Evolutionary conservation across 2,888 invertebrate genomes (phyloP), one percentile per base, ranked within the genome.

Genomic region (Ophion ellenae): DNA sequence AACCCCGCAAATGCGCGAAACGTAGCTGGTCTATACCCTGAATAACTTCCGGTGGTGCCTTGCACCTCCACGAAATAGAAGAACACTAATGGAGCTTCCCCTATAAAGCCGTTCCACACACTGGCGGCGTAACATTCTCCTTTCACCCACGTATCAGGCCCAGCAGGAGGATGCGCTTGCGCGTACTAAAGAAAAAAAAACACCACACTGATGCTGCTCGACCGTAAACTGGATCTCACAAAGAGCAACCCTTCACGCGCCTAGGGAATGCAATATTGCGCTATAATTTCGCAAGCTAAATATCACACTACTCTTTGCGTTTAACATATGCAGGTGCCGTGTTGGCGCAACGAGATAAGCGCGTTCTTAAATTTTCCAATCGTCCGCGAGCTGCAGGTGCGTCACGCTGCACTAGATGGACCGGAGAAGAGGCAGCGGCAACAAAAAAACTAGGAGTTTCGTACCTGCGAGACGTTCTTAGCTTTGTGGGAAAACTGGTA

Each of bases 81-180:
- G 5, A 36, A 40, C 40, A 40, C 7, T 40, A 32, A 75, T 2
- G n/a, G n/a, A n/a, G 32, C 10, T 47, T 32, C 14, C 7, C 28
- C 75, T 75, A 47, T 75, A 75, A 45, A 47, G 47, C 47, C 14
- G 47, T 79, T 79, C 66, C 45, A 45, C 66, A 74, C 66, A 11
- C 73, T 53, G 28, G 73, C 63, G 40, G 20, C 45, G 47, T 28
- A 36, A 63, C 17, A 63, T 20, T 71, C 64, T 79, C 79, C 70
- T 79, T 53, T 66, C 69, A 64, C 76, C 47, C 78, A 59, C 74
- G 82, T 71, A 64, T 64, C 1, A n/a, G 11, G 24, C 32, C 57
- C 57, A 24, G 47, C 32, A 45, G 11, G 59, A 85, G 74, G 85
- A 85, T 85, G 85, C 82, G 82, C 85, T 59, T 80, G 85, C 85